Evolutionary conservation across 1,140 invertebrate genomes (phyloP).

Genomic region (Globodera rostochiensis): DNA sequence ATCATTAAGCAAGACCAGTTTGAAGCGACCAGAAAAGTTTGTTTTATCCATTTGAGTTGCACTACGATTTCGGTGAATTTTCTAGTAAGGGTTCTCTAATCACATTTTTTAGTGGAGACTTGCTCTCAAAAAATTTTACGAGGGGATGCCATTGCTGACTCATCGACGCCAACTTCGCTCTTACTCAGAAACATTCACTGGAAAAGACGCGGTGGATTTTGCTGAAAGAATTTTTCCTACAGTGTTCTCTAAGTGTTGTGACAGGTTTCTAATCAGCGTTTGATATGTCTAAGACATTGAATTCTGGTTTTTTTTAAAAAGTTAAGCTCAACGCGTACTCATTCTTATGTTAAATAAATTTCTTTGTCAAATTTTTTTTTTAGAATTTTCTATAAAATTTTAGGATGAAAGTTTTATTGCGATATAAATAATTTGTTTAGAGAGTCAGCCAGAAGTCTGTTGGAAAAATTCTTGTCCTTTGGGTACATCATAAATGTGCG

Average conservation of each 20-base stretch:
- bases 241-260: neutral
- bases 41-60: neutral
- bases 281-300: neutral
- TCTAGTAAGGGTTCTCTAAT: no score
- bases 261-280: neutral
- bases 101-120: neutral
- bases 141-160: neutral
- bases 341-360: no score
- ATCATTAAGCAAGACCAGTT: neutral
- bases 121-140: neutral
- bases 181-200: constrained; percentile 9
- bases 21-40: neutral
- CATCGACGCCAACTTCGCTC: neutral
- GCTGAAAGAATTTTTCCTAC: neutral
- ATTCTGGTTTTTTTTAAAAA: no score
- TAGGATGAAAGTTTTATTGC: no score
- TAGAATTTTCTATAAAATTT: no score
- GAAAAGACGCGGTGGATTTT: constrained; percentile 6
- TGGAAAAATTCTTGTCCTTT: neutral
- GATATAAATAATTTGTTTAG: neutral
- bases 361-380: no score
- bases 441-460: neutral
- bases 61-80: no score
- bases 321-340: no score
- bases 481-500: constrained; percentile 9